Percentiles rank a stretch among this genome's conserved stretches.
Conservation (phyloP, 2,113 vertebrate genomes). For the Microcebus griseorufus region DNA sequence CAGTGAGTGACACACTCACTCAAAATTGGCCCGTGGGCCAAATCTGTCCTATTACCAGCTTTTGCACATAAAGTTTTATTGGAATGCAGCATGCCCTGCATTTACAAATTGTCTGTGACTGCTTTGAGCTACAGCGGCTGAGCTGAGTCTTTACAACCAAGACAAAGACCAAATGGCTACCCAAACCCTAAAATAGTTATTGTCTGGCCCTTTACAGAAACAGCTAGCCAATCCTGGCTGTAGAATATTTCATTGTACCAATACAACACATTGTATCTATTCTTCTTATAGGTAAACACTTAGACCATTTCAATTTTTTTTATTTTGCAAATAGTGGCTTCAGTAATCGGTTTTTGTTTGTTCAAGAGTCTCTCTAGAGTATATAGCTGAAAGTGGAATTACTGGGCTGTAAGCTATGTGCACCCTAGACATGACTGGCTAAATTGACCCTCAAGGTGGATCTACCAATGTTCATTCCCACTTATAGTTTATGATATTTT, state of each 20-base stretch:
- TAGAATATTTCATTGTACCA: not conserved
- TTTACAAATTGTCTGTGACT: not conserved
- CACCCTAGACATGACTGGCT: not conserved
- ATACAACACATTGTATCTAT: not conserved
- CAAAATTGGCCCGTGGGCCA: not conserved
- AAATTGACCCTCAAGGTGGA: not conserved
- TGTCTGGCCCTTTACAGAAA: not conserved
- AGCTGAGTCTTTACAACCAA: not conserved
- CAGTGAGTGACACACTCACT: not conserved
- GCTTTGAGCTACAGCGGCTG: not conserved
- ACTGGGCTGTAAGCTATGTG: not conserved
- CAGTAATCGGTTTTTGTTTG: not conserved
- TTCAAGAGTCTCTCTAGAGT: not conserved
- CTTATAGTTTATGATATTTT: not conserved
- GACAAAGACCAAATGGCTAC: not conserved
- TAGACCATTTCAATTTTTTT: not conserved
- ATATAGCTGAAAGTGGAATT: not conserved
- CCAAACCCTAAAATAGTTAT: not conserved
- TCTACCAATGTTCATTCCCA: not conserved
- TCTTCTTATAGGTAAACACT: not conserved
- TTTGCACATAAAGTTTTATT: conserved; percentile 13
- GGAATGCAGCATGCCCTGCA: not conserved
- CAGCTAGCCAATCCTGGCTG: not conserved
- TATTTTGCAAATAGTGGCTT: not conserved
- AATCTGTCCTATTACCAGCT: not conserved